These are phyloP conservation scores for Enteromius mattozi DNA, from an alignment of 2,797 vertebrate genomes.

Conservation along the genomic window DNA sequence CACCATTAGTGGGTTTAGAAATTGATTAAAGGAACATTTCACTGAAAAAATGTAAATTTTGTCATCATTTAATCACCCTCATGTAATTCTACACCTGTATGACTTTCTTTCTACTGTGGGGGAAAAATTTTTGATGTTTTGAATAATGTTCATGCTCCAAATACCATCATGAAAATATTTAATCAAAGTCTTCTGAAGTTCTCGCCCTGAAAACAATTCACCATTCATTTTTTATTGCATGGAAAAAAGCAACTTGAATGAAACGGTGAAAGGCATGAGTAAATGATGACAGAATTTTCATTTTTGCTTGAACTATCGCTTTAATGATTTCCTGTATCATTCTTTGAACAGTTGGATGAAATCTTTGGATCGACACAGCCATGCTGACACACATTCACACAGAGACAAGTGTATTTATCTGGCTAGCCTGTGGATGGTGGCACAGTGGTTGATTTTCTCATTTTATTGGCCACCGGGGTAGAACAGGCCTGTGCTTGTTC, in stretches of 20 bases:
- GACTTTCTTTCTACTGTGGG: neutral
- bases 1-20: slow-evolving; percentile 12
- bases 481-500: slow-evolving; percentile 66
- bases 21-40: slow-evolving; percentile 20
- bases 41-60: neutral
- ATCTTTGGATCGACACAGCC: slow-evolving; percentile 33
- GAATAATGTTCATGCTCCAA: neutral
- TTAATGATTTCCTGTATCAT: slow-evolving; percentile 29
- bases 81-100: neutral
- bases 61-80: neutral
- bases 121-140: neutral
- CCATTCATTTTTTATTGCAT: neutral
- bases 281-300: neutral
- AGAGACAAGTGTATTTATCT: slow-evolving; percentile 61
- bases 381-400: slow-evolving; percentile 43
- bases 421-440: slow-evolving; percentile 48
- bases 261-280: neutral
- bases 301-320: neutral
- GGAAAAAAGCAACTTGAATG: neutral
- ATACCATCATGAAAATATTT: neutral
- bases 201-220: neutral
- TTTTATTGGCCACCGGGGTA: slow-evolving; percentile 69
- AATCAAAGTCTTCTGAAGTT: neutral
- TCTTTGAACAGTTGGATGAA: slow-evolving; percentile 45
- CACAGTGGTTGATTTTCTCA: slow-evolving; percentile 68